Conservation (phyloP, 2,797 vertebrate species). For the Pipistrellus pygmaeus region DNA sequence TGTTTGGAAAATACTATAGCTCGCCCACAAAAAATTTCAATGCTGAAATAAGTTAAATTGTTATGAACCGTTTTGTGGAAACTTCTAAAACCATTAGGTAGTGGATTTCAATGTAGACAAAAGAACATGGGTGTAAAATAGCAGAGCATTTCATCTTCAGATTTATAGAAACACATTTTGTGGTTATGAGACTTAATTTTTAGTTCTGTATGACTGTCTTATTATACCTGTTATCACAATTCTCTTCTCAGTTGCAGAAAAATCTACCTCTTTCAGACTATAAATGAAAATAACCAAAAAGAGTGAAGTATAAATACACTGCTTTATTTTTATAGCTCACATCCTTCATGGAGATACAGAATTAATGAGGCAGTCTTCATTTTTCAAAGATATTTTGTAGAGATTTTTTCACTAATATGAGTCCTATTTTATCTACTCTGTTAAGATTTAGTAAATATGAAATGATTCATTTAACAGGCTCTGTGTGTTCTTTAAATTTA, state of each 20-base stretch:
- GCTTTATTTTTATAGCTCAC: conserved; percentile 90
- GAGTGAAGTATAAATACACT: conserved; percentile 81
- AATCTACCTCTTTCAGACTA: conserved; percentile 94
- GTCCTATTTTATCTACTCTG: conserved; percentile 88
- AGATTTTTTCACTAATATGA: conserved; percentile 90
- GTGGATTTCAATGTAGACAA: conserved; percentile 21
- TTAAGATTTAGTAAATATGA: conserved; percentile 88
- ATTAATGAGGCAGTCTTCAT: conserved; percentile 89
- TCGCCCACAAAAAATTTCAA: not conserved
- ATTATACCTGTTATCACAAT: conserved; percentile 87
- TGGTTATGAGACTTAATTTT: not conserved
- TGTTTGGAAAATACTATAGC: not conserved
- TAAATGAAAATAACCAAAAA: conserved; percentile 90
- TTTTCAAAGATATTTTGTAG: conserved; percentile 96
- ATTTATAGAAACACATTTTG: not conserved
- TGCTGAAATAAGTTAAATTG: conserved; percentile 23
- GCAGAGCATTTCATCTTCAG: conserved; percentile 63
- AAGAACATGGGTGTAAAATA: not conserved
- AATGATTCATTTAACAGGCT: conserved; percentile 83
- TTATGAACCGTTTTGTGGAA: conserved; percentile 25
- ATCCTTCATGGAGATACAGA: conserved; percentile 86
- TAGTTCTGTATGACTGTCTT: not conserved
- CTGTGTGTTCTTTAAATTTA: conserved; percentile 80
- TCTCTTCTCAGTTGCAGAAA: conserved; percentile 93
- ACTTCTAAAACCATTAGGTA: not conserved